Conservation (phyloP, 2,888 invertebrate species). For the Caenorhabditis wallacei region DNA sequence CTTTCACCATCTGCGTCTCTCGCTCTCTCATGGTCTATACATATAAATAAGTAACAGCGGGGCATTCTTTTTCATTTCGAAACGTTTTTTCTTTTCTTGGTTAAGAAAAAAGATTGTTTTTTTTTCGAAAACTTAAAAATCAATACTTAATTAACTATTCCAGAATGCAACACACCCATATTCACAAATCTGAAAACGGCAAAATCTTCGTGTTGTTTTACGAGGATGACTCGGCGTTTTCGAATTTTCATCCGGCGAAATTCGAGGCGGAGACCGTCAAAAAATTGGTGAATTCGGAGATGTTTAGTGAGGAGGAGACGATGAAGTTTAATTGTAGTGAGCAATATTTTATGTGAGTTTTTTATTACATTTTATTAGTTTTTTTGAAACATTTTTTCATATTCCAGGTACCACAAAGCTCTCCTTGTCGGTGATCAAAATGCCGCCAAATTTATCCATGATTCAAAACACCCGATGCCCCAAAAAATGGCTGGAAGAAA, state of each 20-base stretch:
- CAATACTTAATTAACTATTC: no score
- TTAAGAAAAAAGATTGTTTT: no score
- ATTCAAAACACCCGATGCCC: conserved; percentile 12
- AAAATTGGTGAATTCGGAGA: conserved; percentile 24
- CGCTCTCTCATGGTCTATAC: no score
- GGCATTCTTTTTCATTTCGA: no score
- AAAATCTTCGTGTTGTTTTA: conserved; percentile 13
- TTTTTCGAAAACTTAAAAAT: no score
- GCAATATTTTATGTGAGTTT: conserved; percentile 31
- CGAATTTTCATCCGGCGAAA: conserved; percentile 24
- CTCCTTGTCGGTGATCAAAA: conserved; percentile 16
- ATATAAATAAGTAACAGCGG: no score
- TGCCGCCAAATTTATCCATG: not conserved
- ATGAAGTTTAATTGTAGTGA: conserved; percentile 29
- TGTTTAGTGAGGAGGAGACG: conserved; percentile 13
- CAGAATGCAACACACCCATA: conserved; percentile 15
- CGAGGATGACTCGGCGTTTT: conserved; percentile 20
- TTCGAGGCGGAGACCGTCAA: conserved; percentile 24
- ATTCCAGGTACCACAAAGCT: conserved; percentile 28
- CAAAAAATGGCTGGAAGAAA: conserved; percentile 32
- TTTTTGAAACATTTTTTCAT: not conserved
- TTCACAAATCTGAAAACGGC: conserved; percentile 9
- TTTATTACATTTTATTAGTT: not conserved
- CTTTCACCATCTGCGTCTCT: no score
- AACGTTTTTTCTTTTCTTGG: no score